A percentile compares a stretch with the other conserved stretches of the same genome.
These are phyloP conservation scores for Lottia gigantea DNA, from an alignment of 2,888 invertebrate species.

Conservation along the genomic window DNA sequence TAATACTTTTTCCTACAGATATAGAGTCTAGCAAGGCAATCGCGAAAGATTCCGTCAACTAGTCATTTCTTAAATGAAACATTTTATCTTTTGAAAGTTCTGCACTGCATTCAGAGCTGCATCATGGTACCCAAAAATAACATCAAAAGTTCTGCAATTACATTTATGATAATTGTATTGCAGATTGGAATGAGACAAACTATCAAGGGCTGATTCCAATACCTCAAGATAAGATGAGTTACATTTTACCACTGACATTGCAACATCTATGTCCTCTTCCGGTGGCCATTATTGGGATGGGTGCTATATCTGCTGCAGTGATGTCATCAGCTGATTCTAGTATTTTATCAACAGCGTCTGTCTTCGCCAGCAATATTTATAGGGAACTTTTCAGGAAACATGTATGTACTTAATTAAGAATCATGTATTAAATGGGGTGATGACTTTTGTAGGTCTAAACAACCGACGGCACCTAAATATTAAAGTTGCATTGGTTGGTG, in stretches of 20 bases:
- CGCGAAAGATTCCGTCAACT: too few relatives aligned
- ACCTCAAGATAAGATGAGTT: constrained; percentile 17
- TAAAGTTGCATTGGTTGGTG: too few relatives aligned
- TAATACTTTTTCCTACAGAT: too few relatives aligned
- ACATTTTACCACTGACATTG: constrained; percentile 33
- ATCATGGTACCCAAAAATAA: too few relatives aligned
- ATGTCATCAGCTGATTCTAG: constrained; percentile 43
- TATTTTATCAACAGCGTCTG: constrained; percentile 31
- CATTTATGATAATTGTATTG: background rate
- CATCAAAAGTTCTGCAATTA: too few relatives aligned
- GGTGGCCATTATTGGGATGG: constrained; percentile 36
- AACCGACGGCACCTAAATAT: background rate
- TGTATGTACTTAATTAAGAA: constrained; percentile 23
- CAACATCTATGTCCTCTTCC: constrained; percentile 35
- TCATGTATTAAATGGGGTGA: background rate
- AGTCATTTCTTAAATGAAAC: too few relatives aligned
- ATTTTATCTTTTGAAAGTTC: too few relatives aligned
- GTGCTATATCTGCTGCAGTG: constrained; percentile 41
- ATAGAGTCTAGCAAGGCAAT: too few relatives aligned
- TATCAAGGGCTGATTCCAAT: constrained; percentile 27
- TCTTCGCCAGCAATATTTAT: constrained; percentile 37
- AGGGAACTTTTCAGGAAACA: constrained; percentile 28
- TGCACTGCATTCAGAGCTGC: too few relatives aligned
- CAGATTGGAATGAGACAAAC: constrained; percentile 38
- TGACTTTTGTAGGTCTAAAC: background rate